phyloP scores from a whole-genome alignment of 2,797 vertebrate genomes.

The Muscicapa comitata region DNA sequence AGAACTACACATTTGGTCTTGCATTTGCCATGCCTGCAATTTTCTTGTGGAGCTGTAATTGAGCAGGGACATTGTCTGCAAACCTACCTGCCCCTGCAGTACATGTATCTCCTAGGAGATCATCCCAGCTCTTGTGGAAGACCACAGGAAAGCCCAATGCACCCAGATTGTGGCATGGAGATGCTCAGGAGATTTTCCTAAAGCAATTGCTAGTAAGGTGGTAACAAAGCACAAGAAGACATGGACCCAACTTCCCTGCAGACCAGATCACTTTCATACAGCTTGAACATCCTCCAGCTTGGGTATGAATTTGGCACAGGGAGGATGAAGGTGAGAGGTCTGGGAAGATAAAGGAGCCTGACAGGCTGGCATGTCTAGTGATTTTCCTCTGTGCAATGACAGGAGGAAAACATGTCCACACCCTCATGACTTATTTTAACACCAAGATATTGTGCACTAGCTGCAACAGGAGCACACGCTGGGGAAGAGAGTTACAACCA shows the following conservation, averaged over 20 bases:
- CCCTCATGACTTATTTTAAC: constrained; percentile 27
- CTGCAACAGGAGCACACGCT: not conserved
- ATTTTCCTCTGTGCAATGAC: not conserved
- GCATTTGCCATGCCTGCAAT: not conserved
- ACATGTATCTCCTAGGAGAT: accelerated
- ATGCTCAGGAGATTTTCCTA: not conserved
- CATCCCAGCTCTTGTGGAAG: not conserved
- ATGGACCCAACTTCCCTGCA: not conserved
- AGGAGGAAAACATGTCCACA: not conserved
- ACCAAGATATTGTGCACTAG: not conserved
- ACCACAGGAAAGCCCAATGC: not conserved
- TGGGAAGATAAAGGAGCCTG: not conserved
- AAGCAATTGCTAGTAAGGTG: not conserved
- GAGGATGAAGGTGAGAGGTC: constrained; percentile 37
- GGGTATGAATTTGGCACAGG: not conserved
- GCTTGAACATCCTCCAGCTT: not conserved
- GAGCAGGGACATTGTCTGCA: not conserved
- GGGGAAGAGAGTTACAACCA: not conserved
- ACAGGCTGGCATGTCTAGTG: not conserved
- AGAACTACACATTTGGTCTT: not conserved
- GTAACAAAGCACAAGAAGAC: not conserved
- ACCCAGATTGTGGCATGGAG: not conserved
- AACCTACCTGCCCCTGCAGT: not conserved
- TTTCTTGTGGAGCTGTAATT: not conserved
- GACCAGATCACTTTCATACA: not conserved